A percentile compares a stretch with the other conserved stretches of the same genome.
These are phyloP conservation scores for Lathamus discolor DNA, from an alignment of 2,113 vertebrate genomes.

Conservation along the genomic window DNA sequence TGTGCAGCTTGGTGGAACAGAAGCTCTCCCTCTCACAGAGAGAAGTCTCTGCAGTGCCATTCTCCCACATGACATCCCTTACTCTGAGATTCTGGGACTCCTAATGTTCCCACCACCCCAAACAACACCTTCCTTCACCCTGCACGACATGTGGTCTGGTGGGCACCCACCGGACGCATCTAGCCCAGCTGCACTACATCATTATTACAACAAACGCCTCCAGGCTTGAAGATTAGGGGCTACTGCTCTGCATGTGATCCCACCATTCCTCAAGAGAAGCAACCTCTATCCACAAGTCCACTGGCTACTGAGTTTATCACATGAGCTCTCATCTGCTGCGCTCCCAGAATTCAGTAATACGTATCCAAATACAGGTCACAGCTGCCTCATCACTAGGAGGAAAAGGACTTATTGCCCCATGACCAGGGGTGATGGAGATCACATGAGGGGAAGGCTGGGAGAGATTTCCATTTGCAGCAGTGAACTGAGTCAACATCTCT, in stretches of 20 bases:
- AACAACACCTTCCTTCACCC: background rate
- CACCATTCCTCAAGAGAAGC: background rate
- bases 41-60: background rate
- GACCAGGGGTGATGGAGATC: background rate
- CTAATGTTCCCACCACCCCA: rapidly evolving
- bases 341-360: background rate
- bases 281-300: background rate
- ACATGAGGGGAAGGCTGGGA: background rate
- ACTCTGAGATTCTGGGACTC: background rate
- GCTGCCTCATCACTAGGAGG: background rate
- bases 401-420: background rate
- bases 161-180: background rate
- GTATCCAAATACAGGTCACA: background rate
- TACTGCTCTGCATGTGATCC: background rate
- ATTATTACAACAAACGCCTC: rapidly evolving
- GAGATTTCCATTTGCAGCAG: background rate
- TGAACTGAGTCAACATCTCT: background rate
- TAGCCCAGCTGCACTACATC: background rate
- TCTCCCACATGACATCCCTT: background rate
- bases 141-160: rapidly evolving
- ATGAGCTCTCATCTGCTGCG: background rate
- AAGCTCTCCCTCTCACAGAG: background rate
- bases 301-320: background rate
- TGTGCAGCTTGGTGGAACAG: background rate
- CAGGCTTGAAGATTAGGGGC: background rate